These are phyloP conservation scores for Drosophila sucinea DNA, from an alignment of 1,140 invertebrate species.

Conservation along the genomic window DNA sequence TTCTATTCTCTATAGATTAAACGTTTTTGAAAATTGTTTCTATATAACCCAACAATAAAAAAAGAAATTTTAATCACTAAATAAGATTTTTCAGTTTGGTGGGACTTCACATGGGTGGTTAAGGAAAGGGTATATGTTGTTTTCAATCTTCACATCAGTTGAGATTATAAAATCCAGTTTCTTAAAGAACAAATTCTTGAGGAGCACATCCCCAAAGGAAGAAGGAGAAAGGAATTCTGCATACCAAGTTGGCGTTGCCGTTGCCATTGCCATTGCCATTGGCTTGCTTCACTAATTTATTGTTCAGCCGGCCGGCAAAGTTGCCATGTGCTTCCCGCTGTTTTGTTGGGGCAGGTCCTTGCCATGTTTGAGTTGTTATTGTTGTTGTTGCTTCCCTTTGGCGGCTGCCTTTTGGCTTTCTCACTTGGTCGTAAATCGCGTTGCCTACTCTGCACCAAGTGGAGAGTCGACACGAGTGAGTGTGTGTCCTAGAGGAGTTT, in stretches of 20 bases:
- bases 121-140: too few species aligned
- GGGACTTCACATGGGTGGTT: too few species aligned
- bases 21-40: too few species aligned
- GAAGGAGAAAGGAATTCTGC: neutral
- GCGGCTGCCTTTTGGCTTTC: slow-evolving; percentile 34
- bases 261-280: slow-evolving; percentile 1
- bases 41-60: too few species aligned
- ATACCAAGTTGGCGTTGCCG: neutral
- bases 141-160: neutral
- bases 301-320: slow-evolving; percentile 25
- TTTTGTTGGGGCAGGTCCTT: slow-evolving; percentile 50
- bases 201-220: neutral
- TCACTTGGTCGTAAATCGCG: slow-evolving; percentile 54
- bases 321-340: slow-evolving; percentile 13
- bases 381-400: slow-evolving; percentile 8
- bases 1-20: too few species aligned
- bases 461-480: slow-evolving; percentile 13
- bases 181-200: neutral
- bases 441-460: neutral
- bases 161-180: neutral
- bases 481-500: slow-evolving; percentile 17
- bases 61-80: too few species aligned
- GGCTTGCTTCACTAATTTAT: slow-evolving; percentile 32
- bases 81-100: too few species aligned
- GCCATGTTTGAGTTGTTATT: neutral